Base-by-base conservation (phyloP, 92 coral and sea anemone species). In the Porites cylindrica region DNA sequence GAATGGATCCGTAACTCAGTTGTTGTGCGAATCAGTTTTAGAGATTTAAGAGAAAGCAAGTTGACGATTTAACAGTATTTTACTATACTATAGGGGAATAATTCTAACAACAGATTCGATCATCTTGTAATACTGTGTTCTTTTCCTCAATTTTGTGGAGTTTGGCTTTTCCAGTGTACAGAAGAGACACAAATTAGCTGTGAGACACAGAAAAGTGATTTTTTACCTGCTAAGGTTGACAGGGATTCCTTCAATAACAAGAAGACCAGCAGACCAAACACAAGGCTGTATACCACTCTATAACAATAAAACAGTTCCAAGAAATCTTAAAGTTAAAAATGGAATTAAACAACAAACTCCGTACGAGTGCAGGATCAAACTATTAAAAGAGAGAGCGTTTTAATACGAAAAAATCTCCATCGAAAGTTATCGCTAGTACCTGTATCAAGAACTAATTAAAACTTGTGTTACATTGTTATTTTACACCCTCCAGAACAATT, bases 381-480 rank as follows among this genome's bases (percentile, higher is more conserved):
- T 9, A 10, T 29, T 53, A 20, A 20, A 58, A 24, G n/a, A 17
- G 26, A 14, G 6, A 23, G 21, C 38, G 6, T 50, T 3, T 32
- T 50, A 4, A 50, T 16, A 23, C 52, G 24, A 17, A 53, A 8
- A 10, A 1, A 16, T 8, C 14, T 26, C 67, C 8, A 67, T 43
- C 24, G 24, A 26, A 67, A 16, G 24, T 67, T 53, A 51, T 21
- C 53, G 26, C 12, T 2, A 54, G 75, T 77, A 81, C 85, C 76
- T 81, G 85, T 32, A 21, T 12, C 18, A 64, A 50, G 70, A 63
- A 47, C 56, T 56, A 43, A 64, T 50, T 51, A 76, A 70, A 81
- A 81, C 85, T 32, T 68, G 76, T 81, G 77, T 81, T 54, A 23
- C 56, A 81, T 81, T 81, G 66, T 68, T 68, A 50, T 66, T 17